Percentiles rank a stretch among this genome's conserved stretches.
Conservation (phyloP, 2,113 vertebrate genomes). For the Recurvirostra avosetta region DNA sequence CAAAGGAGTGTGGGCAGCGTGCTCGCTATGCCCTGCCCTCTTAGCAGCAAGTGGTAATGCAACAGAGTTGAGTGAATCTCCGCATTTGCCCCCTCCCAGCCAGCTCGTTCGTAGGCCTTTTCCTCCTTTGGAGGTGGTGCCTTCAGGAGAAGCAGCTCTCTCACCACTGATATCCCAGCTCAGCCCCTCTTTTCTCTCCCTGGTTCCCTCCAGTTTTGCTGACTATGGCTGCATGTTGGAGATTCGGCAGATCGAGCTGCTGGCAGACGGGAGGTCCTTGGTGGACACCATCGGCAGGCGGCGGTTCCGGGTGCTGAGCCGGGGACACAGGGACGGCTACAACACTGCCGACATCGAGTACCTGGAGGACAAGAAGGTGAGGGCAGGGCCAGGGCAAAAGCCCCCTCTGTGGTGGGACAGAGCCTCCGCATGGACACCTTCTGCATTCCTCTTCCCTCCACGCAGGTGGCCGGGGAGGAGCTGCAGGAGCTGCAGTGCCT, state of each 20-base stretch:
- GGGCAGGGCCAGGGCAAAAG: background rate
- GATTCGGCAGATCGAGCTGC: conserved; percentile 78
- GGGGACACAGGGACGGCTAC: conserved; percentile 86
- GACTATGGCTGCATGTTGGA: conserved; percentile 89
- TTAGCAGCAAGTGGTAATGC: background rate
- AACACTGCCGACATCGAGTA: conserved; percentile 88
- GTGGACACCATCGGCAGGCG: conserved; percentile 82
- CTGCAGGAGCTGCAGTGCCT: conserved; percentile 79
- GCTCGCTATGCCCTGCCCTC: background rate
- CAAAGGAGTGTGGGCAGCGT: background rate
- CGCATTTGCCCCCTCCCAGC: background rate
- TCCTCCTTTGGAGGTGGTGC: background rate
- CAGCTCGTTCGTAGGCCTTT: background rate
- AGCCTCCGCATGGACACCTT: background rate
- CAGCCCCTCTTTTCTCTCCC: background rate
- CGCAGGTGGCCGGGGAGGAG: conserved; percentile 79
- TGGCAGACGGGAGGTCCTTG: conserved; percentile 83
- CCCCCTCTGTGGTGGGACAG: background rate
- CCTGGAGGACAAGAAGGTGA: conserved; percentile 84
- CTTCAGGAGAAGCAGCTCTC: background rate
- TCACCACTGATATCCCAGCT: background rate
- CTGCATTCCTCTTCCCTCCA: background rate
- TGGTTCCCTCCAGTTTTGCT: conserved; percentile 76
- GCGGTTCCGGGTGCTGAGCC: conserved; percentile 82
- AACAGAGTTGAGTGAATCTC: background rate